Evolutionary conservation across 1,140 invertebrate species (phyloP).

Genomic region (Atta texana): DNA sequence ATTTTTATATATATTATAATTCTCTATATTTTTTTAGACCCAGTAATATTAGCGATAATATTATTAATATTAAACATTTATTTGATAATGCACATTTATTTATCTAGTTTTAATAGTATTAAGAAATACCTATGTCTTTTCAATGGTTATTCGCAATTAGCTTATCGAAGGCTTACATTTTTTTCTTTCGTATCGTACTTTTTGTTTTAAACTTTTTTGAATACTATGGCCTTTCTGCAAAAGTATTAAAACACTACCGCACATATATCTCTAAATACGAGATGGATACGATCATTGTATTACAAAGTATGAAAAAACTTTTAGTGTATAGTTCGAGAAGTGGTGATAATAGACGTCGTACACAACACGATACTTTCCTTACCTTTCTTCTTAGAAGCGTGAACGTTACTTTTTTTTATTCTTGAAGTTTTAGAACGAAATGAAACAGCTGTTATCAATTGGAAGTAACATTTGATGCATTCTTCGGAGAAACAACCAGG

Average conservation of each 20-base stretch:
- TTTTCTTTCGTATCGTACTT: background rate
- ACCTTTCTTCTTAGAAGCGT: background rate
- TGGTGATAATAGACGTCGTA: background rate
- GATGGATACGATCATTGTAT: background rate
- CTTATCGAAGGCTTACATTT: background rate
- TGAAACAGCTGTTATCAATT: background rate
- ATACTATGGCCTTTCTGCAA: background rate
- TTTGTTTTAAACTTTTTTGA: background rate
- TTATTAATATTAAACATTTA: background rate
- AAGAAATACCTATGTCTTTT: background rate
- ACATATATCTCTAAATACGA: background rate
- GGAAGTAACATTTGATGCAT: slow-evolving; percentile 5
- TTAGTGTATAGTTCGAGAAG: background rate
- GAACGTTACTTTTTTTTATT: slow-evolving; percentile 2
- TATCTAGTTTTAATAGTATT: background rate
- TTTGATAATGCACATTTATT: background rate
- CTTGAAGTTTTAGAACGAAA: slow-evolving; percentile 8
- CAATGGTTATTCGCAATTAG: background rate
- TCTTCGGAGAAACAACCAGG: background rate
- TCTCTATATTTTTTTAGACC: background rate
- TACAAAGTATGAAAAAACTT: slow-evolving; percentile 8
- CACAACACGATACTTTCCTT: background rate
- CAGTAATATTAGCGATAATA: background rate
- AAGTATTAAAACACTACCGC: background rate
- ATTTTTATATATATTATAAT: background rate